Base-by-base conservation (phyloP, 2,888 invertebrate genomes). In the Amphipoea lucens region DNA sequence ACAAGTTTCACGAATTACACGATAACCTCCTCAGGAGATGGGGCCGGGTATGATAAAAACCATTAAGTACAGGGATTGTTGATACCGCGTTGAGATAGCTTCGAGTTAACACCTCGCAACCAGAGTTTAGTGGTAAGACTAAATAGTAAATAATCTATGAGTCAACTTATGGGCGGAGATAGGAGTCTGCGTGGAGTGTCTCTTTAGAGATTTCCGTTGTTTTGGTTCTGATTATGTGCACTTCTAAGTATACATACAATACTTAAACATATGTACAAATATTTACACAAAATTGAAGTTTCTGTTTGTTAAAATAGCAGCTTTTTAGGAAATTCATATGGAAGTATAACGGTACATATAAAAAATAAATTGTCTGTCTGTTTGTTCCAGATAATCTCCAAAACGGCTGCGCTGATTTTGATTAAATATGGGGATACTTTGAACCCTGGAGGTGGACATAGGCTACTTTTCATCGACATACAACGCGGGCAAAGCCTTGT, bases 1-100 rank as follows among this genome's bases (percentile, higher is more conserved):
- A 95, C 93, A 94, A 95, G 93, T 94, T 95, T 91, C 90, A 91
- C 90, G 89, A 91, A 92, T 92, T 90, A 91, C 83, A 87, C 86
- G 89, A 89, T 90, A 92, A 92, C 91, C 91, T 86, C 84, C 81
- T 60, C 78, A 54, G 74, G 11, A 85, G 90, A 85, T 88, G 81
- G 79, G 67, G 69, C 73, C 45, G 78, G 36, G 73, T 78, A 67
- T 82, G 89, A 89, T 89, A 89, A 90, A 90, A 87, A 82, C 84
- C 90, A 87, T 89, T 89, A 88, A 90, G 86, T 85, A 82, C 81
- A 83, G 79, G 86, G 78, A 83, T 88, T 84, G 54, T 71, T 86
- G 86, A 87, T 88, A 87, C 68, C 74, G 68, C 48, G 42, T 14
- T 5, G 4, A 73, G 85, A 86, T 87, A 84, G 75, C 81, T 71